phyloP scores from a whole-genome alignment of 2,113 vertebrate species.

The Columba janthina region DNA sequence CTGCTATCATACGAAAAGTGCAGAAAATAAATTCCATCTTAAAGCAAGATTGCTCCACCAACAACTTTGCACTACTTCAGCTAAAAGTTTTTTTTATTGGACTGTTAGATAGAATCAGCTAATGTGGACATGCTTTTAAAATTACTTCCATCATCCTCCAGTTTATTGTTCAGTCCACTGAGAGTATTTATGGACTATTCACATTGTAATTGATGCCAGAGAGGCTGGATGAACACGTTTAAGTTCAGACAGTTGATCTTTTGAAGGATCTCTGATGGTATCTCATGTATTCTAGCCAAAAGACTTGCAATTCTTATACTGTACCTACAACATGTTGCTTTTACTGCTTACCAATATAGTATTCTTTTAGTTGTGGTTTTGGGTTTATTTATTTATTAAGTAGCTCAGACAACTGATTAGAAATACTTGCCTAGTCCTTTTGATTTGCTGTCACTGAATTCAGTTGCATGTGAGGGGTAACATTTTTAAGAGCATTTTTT shows the following conservation, averaged over 20 bases:
- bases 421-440: neutral
- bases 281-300: neutral
- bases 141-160: neutral
- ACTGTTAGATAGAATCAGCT: neutral
- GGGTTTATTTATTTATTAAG: neutral
- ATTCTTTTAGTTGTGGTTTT: neutral
- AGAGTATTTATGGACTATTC: neutral
- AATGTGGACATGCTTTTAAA: neutral
- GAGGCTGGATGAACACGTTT: neutral
- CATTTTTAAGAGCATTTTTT: neutral
- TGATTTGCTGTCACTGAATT: neutral
- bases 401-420: neutral
- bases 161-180: neutral
- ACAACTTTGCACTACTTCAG: neutral
- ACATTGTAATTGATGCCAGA: neutral
- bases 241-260: neutral
- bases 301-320: neutral
- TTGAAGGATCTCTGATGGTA: neutral
- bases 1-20: neutral
- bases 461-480: neutral
- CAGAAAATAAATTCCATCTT: neutral
- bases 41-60: neutral
- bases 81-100: neutral
- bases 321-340: neutral
- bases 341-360: neutral